A percentile compares a stretch with the other conserved stretches of the same genome.
phyloP scores from a whole-genome alignment of 2,113 vertebrate species.

The Ptilonorhynchus violaceus region DNA sequence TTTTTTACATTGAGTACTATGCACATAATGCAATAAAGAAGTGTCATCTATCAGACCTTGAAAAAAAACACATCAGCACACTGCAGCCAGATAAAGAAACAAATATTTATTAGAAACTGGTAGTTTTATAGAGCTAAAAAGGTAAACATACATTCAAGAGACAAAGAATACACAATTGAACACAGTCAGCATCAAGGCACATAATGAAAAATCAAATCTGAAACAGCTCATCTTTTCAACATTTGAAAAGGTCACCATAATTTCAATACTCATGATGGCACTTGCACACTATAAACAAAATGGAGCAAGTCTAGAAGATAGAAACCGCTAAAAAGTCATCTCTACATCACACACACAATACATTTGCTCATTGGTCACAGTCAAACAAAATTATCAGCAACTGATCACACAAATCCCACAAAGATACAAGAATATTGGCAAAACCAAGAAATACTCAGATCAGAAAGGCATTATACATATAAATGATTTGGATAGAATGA shows the following conservation, averaged over 20 bases:
- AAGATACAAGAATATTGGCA: background rate
- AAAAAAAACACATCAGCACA: background rate
- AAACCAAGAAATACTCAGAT: background rate
- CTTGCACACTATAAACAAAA: constrained; percentile 17
- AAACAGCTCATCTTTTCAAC: background rate
- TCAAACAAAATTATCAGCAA: background rate
- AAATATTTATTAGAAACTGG: constrained; percentile 59
- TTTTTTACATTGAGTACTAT: background rate
- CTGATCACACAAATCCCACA: background rate
- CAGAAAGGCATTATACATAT: background rate
- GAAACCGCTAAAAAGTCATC: background rate
- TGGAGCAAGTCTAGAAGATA: background rate
- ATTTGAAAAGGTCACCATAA: background rate
- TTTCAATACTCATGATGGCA: constrained; percentile 19
- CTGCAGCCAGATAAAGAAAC: constrained; percentile 3
- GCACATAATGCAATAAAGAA: background rate
- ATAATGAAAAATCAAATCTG: background rate
- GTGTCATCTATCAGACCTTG: background rate
- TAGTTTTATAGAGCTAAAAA: constrained; percentile 25
- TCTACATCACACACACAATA: background rate
- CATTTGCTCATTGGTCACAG: background rate
- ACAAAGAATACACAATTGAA: constrained; percentile 17
- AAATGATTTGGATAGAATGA: background rate
- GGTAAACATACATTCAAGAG: constrained; percentile 13
- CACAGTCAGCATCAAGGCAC: constrained; percentile 30